phyloP scores from a whole-genome alignment of 2,113 vertebrate species.

The Epinephelus moara region DNA sequence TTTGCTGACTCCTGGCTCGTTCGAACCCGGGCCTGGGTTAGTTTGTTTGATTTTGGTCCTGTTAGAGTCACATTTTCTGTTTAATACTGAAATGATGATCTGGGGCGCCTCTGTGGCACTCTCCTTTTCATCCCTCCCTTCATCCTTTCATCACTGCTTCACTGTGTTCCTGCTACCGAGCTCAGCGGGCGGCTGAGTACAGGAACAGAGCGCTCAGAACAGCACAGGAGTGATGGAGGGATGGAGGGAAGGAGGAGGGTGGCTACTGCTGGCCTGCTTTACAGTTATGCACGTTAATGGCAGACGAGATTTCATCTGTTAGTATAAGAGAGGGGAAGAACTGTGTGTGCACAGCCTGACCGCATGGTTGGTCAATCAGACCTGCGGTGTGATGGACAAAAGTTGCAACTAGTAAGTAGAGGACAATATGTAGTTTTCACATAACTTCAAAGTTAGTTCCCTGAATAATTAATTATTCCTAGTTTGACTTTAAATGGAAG shows the following conservation, averaged over 20 bases:
- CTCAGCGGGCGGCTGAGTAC: constrained; percentile 30
- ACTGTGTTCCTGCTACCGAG: constrained; percentile 27
- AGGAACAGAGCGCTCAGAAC: constrained; percentile 16
- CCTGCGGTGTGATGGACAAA: not conserved
- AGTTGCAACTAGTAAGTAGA: not conserved
- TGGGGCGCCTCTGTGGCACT: not conserved
- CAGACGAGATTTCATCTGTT: not conserved
- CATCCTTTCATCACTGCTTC: constrained; percentile 14
- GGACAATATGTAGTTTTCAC: not conserved
- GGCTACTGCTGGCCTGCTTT: constrained; percentile 10
- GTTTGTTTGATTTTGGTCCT: not conserved
- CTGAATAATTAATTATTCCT: not conserved
- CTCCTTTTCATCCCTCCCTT: constrained; percentile 6
- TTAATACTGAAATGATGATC: not conserved
- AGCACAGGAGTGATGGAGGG: constrained; percentile 1
- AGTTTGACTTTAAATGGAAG: not conserved
- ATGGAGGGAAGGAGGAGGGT: not conserved
- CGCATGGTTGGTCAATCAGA: not conserved
- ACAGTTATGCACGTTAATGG: constrained; percentile 29
- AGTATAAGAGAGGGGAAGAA: constrained; percentile 9
- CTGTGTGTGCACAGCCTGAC: not conserved
- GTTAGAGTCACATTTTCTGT: not conserved
- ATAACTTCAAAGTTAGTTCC: not conserved
- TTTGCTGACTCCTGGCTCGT: not conserved
- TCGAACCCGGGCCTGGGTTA: not conserved